Percentiles rank a stretch among this genome's conserved stretches.
These are phyloP conservation scores for Porphyrio hochstetteri DNA, from an alignment of 2,113 vertebrate species.

Conservation along the genomic window DNA sequence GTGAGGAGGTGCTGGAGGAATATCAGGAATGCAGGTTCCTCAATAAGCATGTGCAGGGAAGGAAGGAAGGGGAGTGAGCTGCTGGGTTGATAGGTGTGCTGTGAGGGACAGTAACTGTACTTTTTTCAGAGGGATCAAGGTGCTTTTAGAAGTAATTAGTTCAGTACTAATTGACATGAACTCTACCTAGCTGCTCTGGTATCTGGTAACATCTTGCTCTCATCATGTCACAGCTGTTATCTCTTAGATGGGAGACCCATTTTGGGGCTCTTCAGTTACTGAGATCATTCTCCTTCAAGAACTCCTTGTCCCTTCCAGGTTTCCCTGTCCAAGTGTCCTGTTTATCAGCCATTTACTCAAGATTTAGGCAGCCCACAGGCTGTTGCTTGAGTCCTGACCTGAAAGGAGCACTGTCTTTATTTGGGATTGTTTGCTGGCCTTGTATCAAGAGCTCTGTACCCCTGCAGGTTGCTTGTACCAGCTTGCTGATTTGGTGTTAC, in stretches of 20 bases:
- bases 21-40: neutral
- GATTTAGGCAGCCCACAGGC: neutral
- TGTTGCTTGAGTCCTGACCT: neutral
- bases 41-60: neutral
- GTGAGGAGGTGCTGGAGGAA: neutral
- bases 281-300: neutral
- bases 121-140: neutral
- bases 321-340: neutral
- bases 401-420: neutral
- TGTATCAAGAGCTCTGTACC: neutral
- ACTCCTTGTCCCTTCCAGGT: neutral
- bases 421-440: neutral
- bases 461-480: neutral
- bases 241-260: accelerated
- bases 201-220: neutral
- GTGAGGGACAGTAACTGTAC: neutral
- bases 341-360: neutral
- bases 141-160: neutral
- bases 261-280: neutral
- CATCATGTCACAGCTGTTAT: accelerated
- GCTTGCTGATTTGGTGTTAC: neutral
- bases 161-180: neutral
- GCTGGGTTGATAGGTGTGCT: neutral
- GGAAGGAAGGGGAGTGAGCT: neutral
- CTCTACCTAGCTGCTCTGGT: neutral